Conservation (phyloP, 2,113 vertebrate species). For the Rissa tridactyla region DNA sequence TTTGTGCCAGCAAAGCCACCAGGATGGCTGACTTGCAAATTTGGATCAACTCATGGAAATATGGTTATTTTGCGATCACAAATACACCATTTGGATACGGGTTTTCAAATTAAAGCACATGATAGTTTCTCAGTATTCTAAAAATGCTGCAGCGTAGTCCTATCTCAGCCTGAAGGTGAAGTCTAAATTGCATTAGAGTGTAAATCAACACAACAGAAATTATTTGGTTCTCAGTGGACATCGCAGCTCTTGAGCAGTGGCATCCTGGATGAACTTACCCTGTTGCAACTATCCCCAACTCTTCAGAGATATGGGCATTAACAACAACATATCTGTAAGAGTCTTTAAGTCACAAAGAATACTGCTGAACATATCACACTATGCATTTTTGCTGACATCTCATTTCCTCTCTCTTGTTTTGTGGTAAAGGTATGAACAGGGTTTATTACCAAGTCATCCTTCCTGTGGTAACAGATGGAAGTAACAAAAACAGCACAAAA, state of each 20-base stretch:
- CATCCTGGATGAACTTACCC: neutral
- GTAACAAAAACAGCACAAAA: constrained; percentile 46
- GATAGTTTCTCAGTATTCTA: neutral
- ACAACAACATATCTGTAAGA: constrained; percentile 13
- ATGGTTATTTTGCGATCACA: neutral
- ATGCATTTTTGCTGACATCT: constrained; percentile 65
- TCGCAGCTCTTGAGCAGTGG: neutral
- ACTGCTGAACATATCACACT: constrained; percentile 23
- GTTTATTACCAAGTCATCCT: constrained; percentile 65
- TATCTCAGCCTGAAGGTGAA: neutral
- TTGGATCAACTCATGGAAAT: neutral
- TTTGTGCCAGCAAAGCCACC: neutral
- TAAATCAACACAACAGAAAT: neutral
- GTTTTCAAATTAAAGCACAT: neutral
- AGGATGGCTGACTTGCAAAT: neutral
- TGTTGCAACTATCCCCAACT: constrained; percentile 6
- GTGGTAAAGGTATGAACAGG: constrained; percentile 53
- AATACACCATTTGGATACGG: neutral
- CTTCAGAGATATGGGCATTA: neutral
- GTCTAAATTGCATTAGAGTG: neutral
- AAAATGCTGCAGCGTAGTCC: neutral
- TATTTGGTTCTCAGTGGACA: neutral
- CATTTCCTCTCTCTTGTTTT: constrained; percentile 67
- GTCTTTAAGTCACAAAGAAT: constrained; percentile 34
- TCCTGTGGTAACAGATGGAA: constrained; percentile 60